phyloP scores from a whole-genome alignment of 1,140 invertebrate species.

The Drosophila sucinea region DNA sequence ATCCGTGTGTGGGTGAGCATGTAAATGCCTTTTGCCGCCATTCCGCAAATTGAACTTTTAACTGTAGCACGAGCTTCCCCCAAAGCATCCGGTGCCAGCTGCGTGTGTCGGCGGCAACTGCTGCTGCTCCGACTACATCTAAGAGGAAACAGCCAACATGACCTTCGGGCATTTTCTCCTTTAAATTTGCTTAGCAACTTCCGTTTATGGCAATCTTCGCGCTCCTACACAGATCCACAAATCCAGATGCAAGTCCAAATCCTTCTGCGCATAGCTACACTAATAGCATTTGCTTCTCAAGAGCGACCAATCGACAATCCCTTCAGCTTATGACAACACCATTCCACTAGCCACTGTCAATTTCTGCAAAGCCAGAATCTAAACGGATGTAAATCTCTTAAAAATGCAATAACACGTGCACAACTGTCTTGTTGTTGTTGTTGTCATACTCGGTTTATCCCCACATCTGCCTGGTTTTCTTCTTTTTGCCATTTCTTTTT shows the following conservation, averaged over 20 bases:
- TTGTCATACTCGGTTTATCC: conserved; percentile 4
- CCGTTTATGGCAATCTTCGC: conserved; percentile 70
- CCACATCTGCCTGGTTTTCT: neutral
- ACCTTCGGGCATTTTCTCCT: conserved; percentile 67
- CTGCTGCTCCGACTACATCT: conserved; percentile 4
- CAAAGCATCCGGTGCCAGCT: conserved; percentile 75
- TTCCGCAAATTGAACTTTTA: conserved; percentile 80
- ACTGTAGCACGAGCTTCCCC: conserved; percentile 76
- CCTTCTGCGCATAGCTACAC: conserved; percentile 28
- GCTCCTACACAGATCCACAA: conserved; percentile 8
- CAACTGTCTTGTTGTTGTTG: conserved; percentile 1
- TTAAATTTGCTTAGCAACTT: conserved; percentile 78
- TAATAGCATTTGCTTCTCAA: conserved; percentile 29
- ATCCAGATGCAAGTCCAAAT: conserved; percentile 30
- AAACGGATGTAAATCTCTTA: conserved; percentile 40
- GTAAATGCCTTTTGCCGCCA: conserved; percentile 62
- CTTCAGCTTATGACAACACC: neutral
- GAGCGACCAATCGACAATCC: conserved; percentile 38
- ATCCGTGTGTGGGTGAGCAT: conserved; percentile 36
- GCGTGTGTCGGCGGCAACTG: conserved; percentile 56
- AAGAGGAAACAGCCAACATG: conserved; percentile 71
- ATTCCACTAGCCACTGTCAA: conserved; percentile 4
- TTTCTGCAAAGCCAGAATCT: conserved; percentile 1
- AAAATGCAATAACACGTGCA: conserved; percentile 65
- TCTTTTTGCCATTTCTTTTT: conserved; percentile 10